Evolutionary conservation across 2,888 invertebrate genomes (phyloP), one percentile per base, ranked within the genome.

Genomic region (Tortrix viridana): DNA sequence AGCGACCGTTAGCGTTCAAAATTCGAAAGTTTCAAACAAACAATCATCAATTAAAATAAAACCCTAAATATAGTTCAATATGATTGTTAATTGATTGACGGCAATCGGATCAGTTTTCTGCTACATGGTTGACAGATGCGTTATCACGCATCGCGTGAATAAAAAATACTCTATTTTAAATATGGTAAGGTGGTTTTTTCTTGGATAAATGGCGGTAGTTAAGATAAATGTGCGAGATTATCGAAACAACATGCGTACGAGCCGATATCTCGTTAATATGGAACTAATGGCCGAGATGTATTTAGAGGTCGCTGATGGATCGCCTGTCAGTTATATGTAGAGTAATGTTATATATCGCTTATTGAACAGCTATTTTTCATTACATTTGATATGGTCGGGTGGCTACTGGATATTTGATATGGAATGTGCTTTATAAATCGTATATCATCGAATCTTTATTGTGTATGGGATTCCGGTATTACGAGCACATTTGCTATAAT

Each of bases 1-100:
- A 26, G 9, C 47, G 65, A 59, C 67, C 65, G 69, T 70, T 67
- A 66, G 54, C 61, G 63, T 69, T 70, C 67, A 65, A 71, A 68
- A 69, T 71, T 68, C 65, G 70, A 71, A 71, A 70, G 68, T 64
- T 62, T 41, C 19, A 12, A 22, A 5, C 19, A 32, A 22, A 9
- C 20, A 19, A 23, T 37, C 12, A 12, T 12, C 37, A 18, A 47
- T 18, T 23, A 7, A 63, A 43, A 37, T 26, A 12, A 6, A 12
- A 57, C 58, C 43, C 26, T 53, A 43, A 47, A 2, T 2, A 1
- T 41, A 16, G 46, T 3, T 14, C 20, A 5, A 7, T 53, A 58
- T 26, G 14, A 53, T 6, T 53, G 38, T 41, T 26, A 9, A 9
- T 63, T 32, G 26, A 37, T n/a, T 20, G 22, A 23, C 2, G 2